Conservation (phyloP, 2,888 invertebrate genomes). For the Nymphalis c-album region DNA sequence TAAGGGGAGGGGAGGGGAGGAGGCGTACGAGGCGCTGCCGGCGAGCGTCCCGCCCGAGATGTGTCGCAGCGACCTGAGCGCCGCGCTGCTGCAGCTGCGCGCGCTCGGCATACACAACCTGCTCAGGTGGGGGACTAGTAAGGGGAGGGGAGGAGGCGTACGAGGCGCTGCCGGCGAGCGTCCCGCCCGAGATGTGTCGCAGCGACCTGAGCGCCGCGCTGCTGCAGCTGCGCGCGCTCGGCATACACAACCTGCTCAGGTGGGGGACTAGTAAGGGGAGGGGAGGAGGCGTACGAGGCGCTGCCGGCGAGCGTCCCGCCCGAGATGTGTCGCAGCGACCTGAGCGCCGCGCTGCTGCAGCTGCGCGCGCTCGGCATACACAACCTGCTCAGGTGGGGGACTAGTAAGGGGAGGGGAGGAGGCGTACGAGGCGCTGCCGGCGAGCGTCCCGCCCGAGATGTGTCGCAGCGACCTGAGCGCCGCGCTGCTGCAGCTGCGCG, state of each 20-base stretch:
- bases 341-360: constrained; percentile 92
- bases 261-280: constrained; percentile 37
- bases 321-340: constrained; percentile 95
- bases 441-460: constrained; percentile 94
- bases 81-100: constrained; percentile 93
- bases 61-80: constrained; percentile 92
- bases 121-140: constrained; percentile 74
- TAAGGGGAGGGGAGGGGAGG: no score
- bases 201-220: constrained; percentile 92
- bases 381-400: constrained; percentile 87
- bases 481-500: constrained; percentile 94
- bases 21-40: constrained; percentile 86
- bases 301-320: constrained; percentile 89
- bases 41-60: constrained; percentile 94
- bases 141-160: no score
- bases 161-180: constrained; percentile 84
- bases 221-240: constrained; percentile 95
- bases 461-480: constrained; percentile 92
- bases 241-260: constrained; percentile 93
- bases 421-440: constrained; percentile 84
- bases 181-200: constrained; percentile 96
- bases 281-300: no score
- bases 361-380: constrained; percentile 96
- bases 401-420: background rate
- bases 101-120: constrained; percentile 97